phyloP scores from a whole-genome alignment of 2,113 vertebrate genomes.

The Mesocricetus auratus region DNA sequence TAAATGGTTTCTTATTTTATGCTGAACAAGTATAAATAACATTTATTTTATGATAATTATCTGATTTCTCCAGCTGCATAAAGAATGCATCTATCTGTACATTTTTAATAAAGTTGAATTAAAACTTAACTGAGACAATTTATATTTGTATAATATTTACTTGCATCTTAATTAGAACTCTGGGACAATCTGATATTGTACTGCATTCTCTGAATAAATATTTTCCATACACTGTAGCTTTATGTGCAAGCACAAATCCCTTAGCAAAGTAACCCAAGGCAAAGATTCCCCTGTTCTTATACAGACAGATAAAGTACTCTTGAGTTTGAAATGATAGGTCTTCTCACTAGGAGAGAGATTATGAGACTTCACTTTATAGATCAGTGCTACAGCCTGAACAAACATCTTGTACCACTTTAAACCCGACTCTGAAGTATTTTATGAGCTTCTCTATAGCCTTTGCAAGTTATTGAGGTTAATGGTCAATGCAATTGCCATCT shows the following conservation, averaged over 20 bases:
- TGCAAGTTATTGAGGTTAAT: conserved; percentile 84
- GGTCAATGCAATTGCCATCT: conserved; percentile 80
- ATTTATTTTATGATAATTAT: conserved; percentile 72
- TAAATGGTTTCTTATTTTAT: conserved; percentile 52
- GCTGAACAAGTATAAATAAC: conserved; percentile 65
- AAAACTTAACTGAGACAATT: conserved; percentile 63
- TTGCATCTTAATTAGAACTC: conserved; percentile 70
- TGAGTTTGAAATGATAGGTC: conserved; percentile 65
- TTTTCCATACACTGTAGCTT: neutral
- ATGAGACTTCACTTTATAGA: conserved; percentile 63
- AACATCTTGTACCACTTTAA: conserved; percentile 75
- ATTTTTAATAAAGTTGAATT: conserved; percentile 79
- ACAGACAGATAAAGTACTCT: conserved; percentile 52
- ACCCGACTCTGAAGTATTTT: conserved; percentile 79
- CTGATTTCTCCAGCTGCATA: conserved; percentile 68
- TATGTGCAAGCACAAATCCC: neutral
- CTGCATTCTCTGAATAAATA: conserved; percentile 50
- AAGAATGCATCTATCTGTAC: neutral
- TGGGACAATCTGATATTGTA: conserved; percentile 43
- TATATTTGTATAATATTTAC: conserved; percentile 72
- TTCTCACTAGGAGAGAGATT: conserved; percentile 5
- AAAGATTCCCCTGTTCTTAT: conserved; percentile 14
- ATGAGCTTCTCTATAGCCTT: conserved; percentile 70
- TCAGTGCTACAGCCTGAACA: conserved; percentile 69
- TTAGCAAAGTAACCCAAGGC: neutral